Evolutionary conservation across 2,888 invertebrate genomes (phyloP).

Genomic region (Pristionchus mayeri): DNA sequence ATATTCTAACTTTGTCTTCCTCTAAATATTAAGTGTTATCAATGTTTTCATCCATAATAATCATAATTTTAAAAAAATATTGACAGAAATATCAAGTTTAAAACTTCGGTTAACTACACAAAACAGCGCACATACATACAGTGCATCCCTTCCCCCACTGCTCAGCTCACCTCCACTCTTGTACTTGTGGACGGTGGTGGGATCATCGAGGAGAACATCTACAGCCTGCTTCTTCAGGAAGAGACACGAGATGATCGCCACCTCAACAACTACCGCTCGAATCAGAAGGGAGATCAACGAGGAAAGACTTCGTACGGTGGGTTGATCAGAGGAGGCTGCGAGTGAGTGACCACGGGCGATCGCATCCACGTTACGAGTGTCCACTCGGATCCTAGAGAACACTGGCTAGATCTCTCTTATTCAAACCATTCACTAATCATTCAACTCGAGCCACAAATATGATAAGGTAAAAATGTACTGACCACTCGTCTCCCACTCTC

Average conservation of each 20-base stretch:
- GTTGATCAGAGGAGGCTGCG: constrained; percentile 38
- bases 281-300: too few species aligned
- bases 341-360: constrained; percentile 35
- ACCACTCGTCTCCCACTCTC: constrained; percentile 67
- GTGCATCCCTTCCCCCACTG: background rate
- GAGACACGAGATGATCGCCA: constrained; percentile 96
- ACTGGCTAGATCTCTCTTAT: too few species aligned
- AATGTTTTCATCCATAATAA: too few species aligned
- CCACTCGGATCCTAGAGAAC: constrained; percentile 56
- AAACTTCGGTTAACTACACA: too few species aligned
- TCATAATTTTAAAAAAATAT: too few species aligned
- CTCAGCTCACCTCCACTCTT: constrained; percentile 49
- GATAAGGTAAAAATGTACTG: too few species aligned
- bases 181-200: constrained; percentile 63
- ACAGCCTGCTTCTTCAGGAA: constrained; percentile 98
- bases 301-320: constrained; percentile 41
- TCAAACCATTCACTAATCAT: background rate
- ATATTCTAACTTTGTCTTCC: too few species aligned
- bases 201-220: constrained; percentile 96
- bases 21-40: too few species aligned
- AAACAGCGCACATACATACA: too few species aligned
- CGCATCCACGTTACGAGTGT: constrained; percentile 59
- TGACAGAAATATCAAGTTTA: too few species aligned
- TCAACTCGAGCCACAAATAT: too few species aligned
- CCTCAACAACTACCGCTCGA: too few species aligned